Evolutionary conservation across 2,113 vertebrate species (phyloP).

Genomic region (Hippocampus mohnikei): DNA sequence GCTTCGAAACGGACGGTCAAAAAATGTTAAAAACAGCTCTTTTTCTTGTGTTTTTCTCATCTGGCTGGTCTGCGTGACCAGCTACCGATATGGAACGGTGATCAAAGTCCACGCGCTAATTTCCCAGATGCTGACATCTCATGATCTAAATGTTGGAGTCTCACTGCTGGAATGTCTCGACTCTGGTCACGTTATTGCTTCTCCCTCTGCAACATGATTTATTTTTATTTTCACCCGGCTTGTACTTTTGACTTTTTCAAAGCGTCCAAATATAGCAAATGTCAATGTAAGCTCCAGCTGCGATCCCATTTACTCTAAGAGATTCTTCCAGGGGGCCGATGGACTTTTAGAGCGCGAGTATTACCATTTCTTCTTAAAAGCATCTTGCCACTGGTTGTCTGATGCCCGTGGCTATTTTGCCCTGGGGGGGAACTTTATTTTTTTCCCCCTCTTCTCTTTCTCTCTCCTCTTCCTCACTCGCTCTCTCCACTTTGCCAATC

Average conservation of each 20-base stretch:
- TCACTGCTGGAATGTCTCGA: too few species aligned
- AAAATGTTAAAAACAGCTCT: background rate
- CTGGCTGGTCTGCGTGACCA: background rate
- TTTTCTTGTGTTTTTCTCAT: background rate
- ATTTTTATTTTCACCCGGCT: background rate
- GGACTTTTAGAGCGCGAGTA: background rate
- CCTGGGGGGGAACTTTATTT: conserved; percentile 51
- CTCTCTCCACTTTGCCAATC: conserved; percentile 56
- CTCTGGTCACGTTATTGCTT: background rate
- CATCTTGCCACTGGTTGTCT: conserved; percentile 38
- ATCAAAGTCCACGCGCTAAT: background rate
- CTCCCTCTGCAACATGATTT: background rate
- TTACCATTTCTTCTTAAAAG: conserved; percentile 43
- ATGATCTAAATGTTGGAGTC: background rate
- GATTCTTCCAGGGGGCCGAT: conserved; percentile 14
- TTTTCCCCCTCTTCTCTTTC: background rate
- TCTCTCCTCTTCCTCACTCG: conserved; percentile 15
- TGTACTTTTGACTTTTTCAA: conserved; percentile 2
- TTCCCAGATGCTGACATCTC: background rate
- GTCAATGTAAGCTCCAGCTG: conserved; percentile 22
- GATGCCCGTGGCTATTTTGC: conserved; percentile 58
- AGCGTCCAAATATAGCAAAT: conserved; percentile 32
- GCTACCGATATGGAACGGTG: background rate
- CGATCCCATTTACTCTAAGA: conserved; percentile 39
- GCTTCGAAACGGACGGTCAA: background rate